These are phyloP conservation scores for Notospermus geniculatus DNA, from an alignment of 1,140 invertebrate species.

Conservation along the genomic window DNA sequence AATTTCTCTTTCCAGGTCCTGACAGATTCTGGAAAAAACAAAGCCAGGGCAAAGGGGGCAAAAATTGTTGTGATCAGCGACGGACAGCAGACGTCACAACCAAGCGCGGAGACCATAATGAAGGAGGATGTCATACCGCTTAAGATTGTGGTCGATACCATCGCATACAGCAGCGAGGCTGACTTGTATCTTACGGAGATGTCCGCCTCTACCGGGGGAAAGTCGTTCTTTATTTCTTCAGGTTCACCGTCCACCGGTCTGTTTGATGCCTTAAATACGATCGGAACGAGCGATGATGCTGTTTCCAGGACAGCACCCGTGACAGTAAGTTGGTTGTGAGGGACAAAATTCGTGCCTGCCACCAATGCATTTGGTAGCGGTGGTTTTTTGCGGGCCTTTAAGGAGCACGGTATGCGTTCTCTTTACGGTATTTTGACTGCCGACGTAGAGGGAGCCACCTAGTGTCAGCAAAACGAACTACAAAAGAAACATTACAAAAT, in stretches of 20 bases:
- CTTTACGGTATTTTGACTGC: no score
- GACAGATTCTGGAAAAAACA: neutral
- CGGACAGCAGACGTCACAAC: conserved; percentile 31
- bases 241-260: conserved; percentile 23
- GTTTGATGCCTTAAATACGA: conserved; percentile 25
- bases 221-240: conserved; percentile 27
- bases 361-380: no score
- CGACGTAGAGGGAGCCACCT: no score
- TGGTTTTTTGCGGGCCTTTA: no score
- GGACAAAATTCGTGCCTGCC: no score
- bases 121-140: conserved; percentile 6
- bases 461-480: no score
- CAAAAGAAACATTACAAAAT: no score
- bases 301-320: conserved; percentile 9
- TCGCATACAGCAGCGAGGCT: conserved; percentile 29
- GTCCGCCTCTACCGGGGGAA: conserved; percentile 25
- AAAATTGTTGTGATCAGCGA: conserved; percentile 31
- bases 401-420: no score
- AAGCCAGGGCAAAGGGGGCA: conserved; percentile 13
- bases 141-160: conserved; percentile 26
- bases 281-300: conserved; percentile 16
- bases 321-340: no score
- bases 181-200: conserved; percentile 25
- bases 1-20: neutral
- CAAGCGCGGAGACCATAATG: conserved; percentile 19